Conservation (phyloP, 2,113 vertebrate species). For the Brachypteracias leptosomus region DNA sequence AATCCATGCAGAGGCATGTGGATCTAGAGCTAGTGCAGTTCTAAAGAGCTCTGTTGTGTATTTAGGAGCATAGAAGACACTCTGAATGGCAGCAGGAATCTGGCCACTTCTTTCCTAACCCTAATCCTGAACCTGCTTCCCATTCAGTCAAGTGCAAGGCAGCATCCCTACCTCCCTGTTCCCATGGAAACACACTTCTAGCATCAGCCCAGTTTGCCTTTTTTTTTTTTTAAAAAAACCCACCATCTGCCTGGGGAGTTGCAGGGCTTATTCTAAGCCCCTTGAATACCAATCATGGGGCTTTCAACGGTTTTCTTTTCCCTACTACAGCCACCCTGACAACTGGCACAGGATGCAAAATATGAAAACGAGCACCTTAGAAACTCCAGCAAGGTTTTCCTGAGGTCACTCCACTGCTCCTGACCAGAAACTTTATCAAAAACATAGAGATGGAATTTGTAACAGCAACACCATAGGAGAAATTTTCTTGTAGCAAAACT, state of each 20-base stretch:
- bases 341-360: background rate
- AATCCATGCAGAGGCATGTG: background rate
- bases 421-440: background rate
- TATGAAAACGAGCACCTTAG: background rate
- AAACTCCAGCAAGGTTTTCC: background rate
- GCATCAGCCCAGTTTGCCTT: conserved; percentile 65
- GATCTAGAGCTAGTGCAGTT: background rate
- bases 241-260: conserved; percentile 73
- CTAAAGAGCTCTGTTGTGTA: background rate
- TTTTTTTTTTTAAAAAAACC: conserved; percentile 43
- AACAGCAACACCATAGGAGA: background rate
- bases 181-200: conserved; percentile 74
- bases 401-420: background rate
- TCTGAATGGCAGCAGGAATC: background rate
- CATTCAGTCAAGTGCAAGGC: conserved; percentile 53
- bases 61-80: background rate
- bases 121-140: conserved; percentile 54
- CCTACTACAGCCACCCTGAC: background rate
- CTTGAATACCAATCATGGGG: background rate
- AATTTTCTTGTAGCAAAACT: background rate
- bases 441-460: background rate
- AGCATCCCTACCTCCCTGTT: conserved; percentile 70
- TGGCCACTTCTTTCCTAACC: conserved; percentile 32
- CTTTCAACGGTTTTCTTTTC: background rate
- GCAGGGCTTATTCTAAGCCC: conserved; percentile 27